Conservation (phyloP, 2,113 vertebrate species). For the Ailurus styani region DNA sequence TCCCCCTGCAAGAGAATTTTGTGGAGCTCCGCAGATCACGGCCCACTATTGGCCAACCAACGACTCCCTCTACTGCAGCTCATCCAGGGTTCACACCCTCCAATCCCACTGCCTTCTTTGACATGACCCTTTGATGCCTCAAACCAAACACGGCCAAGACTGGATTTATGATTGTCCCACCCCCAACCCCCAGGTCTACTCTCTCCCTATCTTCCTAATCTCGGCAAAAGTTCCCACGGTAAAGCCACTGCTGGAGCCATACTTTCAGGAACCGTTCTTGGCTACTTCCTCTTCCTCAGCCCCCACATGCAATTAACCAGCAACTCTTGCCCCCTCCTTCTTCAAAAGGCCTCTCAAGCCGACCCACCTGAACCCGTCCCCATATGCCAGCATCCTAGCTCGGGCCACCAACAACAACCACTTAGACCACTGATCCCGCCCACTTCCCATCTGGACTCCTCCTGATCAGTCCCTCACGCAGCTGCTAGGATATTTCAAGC, state of each 20-base stretch:
- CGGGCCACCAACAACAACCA: neutral
- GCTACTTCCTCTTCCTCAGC: neutral
- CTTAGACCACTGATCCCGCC: neutral
- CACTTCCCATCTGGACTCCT: neutral
- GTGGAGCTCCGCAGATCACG: accelerated
- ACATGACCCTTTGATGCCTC: neutral
- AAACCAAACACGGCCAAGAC: neutral
- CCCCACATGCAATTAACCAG: neutral
- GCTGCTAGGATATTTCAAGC: too few species aligned
- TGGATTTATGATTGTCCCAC: neutral
- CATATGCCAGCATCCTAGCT: neutral
- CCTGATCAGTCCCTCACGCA: neutral
- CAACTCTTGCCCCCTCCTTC: neutral
- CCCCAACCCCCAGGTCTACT: neutral
- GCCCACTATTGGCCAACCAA: neutral
- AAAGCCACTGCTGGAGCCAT: neutral
- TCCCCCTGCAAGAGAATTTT: neutral
- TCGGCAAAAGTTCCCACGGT: neutral
- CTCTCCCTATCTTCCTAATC: neutral
- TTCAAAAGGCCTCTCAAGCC: neutral
- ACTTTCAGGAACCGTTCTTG: neutral
- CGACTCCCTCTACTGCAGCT: neutral
- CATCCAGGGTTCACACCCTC: neutral
- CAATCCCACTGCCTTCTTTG: neutral
- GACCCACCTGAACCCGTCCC: neutral